Evolutionary conservation across 2,113 vertebrate species (phyloP).

Genomic region (Ivindomyrus marchei): DNA sequence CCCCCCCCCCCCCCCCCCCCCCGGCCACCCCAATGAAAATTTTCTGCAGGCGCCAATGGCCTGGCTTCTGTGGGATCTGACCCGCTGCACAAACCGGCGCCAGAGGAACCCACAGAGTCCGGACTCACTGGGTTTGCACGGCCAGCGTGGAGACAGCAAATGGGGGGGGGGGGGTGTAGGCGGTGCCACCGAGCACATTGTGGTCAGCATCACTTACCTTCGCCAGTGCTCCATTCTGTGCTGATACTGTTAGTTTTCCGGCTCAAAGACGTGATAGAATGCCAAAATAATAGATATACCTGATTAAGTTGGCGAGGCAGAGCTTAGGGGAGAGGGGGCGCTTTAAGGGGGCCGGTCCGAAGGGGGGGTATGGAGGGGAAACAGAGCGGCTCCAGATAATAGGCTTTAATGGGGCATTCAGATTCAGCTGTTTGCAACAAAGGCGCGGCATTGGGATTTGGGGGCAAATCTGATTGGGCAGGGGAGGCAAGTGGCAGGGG

Average conservation of each 20-base stretch:
- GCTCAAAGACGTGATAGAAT: constrained; percentile 24
- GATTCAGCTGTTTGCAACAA: constrained; percentile 44
- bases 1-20: not conserved
- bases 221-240: constrained; percentile 1
- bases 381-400: constrained; percentile 45
- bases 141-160: not conserved
- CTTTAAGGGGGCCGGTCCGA: constrained; percentile 18
- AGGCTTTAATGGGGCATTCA: constrained; percentile 51
- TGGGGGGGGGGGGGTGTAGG: not conserved
- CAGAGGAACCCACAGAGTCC: not conserved
- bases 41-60: not conserved
- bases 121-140: not conserved
- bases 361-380: constrained; percentile 29
- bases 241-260: constrained; percentile 23
- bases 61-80: not conserved
- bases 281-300: constrained; percentile 31
- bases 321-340: constrained; percentile 24
- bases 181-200: not conserved
- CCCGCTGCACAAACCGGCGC: not conserved
- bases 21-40: not conserved
- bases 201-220: not conserved
- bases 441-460: constrained; percentile 39
- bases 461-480: constrained; percentile 33
- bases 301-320: constrained; percentile 34
- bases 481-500: constrained; percentile 18